phyloP scores from a whole-genome alignment of 2,888 invertebrate species.

The Helobdella robusta region DNA sequence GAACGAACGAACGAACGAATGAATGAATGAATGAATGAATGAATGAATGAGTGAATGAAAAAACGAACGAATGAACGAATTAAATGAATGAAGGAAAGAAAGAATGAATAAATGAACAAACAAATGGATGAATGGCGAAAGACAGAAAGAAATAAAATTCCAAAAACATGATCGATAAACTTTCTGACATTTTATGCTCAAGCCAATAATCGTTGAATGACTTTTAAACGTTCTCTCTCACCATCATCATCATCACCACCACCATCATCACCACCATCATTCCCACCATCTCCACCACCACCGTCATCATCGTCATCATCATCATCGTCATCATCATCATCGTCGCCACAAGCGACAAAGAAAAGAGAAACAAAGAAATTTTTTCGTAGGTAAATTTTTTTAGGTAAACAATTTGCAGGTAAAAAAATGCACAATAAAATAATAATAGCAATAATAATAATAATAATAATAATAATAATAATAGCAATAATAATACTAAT shows the following conservation, averaged over 20 bases:
- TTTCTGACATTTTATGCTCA: no score
- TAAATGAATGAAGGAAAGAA: neutral
- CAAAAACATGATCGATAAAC: no score
- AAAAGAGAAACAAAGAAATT: no score
- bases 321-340: slow-evolving; percentile 24
- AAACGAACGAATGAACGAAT: no score
- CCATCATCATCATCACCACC: slow-evolving; percentile 6
- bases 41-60: slow-evolving; percentile 1
- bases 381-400: no score
- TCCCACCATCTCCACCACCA: slow-evolving; percentile 12
- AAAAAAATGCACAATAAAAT: no score
- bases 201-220: no score
- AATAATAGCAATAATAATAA: slow-evolving; percentile 14
- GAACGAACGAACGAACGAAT: slow-evolving; percentile 4
- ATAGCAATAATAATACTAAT: no score
- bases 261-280: slow-evolving; percentile 23
- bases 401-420: neutral
- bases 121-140: no score
- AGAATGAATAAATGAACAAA: neutral
- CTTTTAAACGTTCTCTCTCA: no score
- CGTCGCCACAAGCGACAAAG: slow-evolving; percentile 15
- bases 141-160: no score
- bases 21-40: slow-evolving; percentile 3
- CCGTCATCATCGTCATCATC: slow-evolving; percentile 17
- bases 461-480: slow-evolving; percentile 15